Conservation (phyloP, 1,140 invertebrate species). For the Microplitis demolitor region DNA sequence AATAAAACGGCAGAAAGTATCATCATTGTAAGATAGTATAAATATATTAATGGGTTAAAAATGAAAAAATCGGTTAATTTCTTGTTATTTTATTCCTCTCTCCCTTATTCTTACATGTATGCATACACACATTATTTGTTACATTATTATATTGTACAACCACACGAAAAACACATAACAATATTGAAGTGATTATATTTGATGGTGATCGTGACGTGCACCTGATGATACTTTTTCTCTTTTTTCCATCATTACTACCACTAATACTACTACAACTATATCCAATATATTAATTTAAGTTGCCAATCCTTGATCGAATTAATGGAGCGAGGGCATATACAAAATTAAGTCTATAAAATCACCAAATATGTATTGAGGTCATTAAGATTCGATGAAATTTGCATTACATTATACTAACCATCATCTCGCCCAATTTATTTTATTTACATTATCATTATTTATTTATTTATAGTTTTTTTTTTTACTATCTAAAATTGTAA, state of each 20-base stretch:
- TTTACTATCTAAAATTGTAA: no score
- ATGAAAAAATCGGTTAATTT: conserved; percentile 13
- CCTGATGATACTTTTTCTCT: background rate
- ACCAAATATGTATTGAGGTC: background rate
- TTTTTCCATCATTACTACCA: background rate
- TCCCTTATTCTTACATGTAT: background rate
- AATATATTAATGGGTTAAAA: background rate
- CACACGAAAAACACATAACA: no score
- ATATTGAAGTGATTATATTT: background rate
- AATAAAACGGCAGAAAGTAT: background rate
- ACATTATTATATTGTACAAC: no score
- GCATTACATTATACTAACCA: conserved; percentile 7
- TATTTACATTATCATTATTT: background rate
- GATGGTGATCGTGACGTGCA: conserved; percentile 1
- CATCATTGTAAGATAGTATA: background rate
- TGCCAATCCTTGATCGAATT: background rate
- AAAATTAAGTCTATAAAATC: background rate
- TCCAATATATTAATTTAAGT: no score
- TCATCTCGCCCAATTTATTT: conserved; percentile 16
- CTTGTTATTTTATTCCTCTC: background rate
- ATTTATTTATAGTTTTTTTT: background rate
- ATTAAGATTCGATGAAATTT: background rate
- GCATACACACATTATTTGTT: background rate
- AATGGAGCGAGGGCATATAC: conserved; percentile 2
- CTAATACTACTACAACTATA: background rate